phyloP scores from a whole-genome alignment of 2,888 invertebrate species.

The Syrista parreyssii region DNA sequence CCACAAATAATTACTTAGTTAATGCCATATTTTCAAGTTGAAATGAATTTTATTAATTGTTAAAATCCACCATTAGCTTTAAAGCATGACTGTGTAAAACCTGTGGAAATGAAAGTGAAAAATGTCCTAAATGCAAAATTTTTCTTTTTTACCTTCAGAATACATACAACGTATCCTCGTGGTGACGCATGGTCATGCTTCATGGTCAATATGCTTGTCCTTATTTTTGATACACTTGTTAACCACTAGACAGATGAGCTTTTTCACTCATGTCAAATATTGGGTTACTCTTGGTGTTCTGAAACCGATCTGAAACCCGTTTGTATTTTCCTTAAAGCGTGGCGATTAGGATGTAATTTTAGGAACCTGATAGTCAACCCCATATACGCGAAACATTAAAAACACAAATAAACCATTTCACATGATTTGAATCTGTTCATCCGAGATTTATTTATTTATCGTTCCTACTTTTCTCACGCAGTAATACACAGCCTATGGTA shows the following conservation, averaged over 20 bases:
- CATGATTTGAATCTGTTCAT: background rate
- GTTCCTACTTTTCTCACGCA: background rate
- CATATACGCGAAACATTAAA: background rate
- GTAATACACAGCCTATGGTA: background rate
- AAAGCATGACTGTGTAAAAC: background rate
- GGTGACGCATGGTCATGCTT: background rate
- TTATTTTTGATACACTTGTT: constrained; percentile 20
- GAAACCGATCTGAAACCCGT: constrained; percentile 12
- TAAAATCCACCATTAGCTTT: background rate
- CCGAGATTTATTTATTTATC: background rate
- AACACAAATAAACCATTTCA: background rate
- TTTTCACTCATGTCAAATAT: constrained; percentile 29
- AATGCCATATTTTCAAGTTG: background rate
- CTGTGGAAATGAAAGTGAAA: background rate
- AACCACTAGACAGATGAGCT: constrained; percentile 6
- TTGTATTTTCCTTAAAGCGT: constrained; percentile 17
- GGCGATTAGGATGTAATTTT: constrained; percentile 13
- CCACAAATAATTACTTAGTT: background rate
- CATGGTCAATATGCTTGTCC: background rate
- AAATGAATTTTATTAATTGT: background rate
- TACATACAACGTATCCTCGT: background rate
- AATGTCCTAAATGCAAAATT: background rate
- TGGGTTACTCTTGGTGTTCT: constrained; percentile 19
- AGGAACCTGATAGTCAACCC: constrained; percentile 13
- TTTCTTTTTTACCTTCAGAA: background rate